phyloP scores from a whole-genome alignment of 2,113 vertebrate species.

The Kryptolebias marmoratus region DNA sequence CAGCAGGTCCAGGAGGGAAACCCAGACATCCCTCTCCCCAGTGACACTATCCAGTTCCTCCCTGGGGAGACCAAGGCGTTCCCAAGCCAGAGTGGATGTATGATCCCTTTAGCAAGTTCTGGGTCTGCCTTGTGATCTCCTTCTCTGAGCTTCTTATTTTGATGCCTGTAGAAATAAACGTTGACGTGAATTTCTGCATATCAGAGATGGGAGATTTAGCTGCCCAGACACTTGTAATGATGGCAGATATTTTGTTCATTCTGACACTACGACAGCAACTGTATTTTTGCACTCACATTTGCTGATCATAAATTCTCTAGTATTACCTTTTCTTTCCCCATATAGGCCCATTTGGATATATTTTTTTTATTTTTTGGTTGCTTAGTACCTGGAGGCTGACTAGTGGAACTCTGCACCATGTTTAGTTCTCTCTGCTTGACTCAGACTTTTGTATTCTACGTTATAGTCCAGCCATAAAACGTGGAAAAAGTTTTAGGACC shows the following conservation, averaged over 20 bases:
- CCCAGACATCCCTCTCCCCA: too few species aligned
- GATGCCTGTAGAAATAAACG: too few species aligned
- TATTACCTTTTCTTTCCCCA: not conserved
- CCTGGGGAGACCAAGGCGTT: too few species aligned
- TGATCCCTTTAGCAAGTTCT: too few species aligned
- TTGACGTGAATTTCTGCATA: not conserved
- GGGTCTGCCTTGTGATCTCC: too few species aligned
- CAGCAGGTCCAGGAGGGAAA: too few species aligned
- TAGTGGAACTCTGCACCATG: not conserved
- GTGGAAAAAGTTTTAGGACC: not conserved
- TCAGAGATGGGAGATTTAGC: not conserved
- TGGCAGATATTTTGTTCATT: not conserved
- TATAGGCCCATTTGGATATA: not conserved
- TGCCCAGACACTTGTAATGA: not conserved
- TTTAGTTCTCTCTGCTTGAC: not conserved
- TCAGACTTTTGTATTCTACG: not conserved
- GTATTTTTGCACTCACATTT: not conserved
- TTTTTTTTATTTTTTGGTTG: not conserved
- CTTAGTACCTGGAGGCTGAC: too few species aligned
- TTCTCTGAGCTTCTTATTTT: too few species aligned
- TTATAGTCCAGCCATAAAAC: not conserved
- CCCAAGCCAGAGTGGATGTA: too few species aligned
- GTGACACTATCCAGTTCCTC: too few species aligned
- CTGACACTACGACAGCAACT: not conserved
- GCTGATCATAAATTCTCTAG: not conserved